phyloP scores from a whole-genome alignment of 2,113 vertebrate species.

The Poeciliopsis turrubarensis region DNA sequence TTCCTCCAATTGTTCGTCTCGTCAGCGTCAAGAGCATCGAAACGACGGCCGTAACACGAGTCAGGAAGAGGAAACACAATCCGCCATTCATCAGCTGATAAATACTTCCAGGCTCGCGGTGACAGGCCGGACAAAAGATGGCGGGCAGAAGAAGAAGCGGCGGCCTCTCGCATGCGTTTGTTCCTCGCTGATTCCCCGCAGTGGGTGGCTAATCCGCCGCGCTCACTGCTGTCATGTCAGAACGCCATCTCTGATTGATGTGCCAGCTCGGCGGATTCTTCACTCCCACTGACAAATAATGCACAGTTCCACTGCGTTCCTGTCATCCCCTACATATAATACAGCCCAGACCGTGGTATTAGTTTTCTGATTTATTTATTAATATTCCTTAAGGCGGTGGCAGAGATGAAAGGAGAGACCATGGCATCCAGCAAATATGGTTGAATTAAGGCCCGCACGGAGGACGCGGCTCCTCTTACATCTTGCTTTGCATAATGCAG shows the following conservation, averaged over 20 bases:
- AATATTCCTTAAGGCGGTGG: constrained; percentile 67
- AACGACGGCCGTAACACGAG: neutral
- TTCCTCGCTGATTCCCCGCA: constrained; percentile 63
- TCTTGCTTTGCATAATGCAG: constrained; percentile 65
- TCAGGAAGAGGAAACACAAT: constrained; percentile 23
- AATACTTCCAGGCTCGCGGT: constrained; percentile 51
- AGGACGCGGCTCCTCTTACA: constrained; percentile 60
- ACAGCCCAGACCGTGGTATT: constrained; percentile 59
- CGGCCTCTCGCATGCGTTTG: constrained; percentile 44
- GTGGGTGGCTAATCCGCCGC: constrained; percentile 73
- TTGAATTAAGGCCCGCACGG: constrained; percentile 57
- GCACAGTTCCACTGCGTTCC: constrained; percentile 67
- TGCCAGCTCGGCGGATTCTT: constrained; percentile 49
- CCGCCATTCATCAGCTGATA: constrained; percentile 58
- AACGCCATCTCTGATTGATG: constrained; percentile 73
- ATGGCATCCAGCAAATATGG: constrained; percentile 63
- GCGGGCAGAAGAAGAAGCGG: constrained; percentile 27
- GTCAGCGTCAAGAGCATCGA: neutral
- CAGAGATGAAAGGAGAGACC: constrained; percentile 55
- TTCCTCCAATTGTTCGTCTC: neutral
- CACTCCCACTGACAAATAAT: constrained; percentile 68
- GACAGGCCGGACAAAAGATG: constrained; percentile 56
- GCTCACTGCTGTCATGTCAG: constrained; percentile 61
- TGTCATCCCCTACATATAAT: constrained; percentile 59
- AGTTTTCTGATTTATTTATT: constrained; percentile 70